These are phyloP conservation scores for Eumaeus atala DNA, from an alignment of 1,140 invertebrate species.

Conservation along the genomic window DNA sequence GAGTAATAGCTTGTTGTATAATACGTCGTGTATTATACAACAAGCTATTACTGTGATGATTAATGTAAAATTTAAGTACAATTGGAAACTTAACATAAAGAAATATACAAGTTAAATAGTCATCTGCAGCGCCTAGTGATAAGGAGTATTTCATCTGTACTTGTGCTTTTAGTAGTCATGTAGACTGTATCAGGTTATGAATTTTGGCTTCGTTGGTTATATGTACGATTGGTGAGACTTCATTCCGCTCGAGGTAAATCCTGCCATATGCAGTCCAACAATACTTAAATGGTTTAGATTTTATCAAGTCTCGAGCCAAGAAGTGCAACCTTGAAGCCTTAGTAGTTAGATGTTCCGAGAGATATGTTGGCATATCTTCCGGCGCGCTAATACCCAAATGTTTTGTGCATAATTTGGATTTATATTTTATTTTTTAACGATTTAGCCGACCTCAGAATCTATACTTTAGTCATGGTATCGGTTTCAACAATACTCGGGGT, in stretches of 20 bases:
- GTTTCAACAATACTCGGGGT: conserved; percentile 5
- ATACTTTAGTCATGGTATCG: not conserved
- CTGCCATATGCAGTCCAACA: not conserved
- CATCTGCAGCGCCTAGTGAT: too few relatives aligned
- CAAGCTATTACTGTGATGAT: too few relatives aligned
- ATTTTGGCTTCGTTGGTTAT: not conserved
- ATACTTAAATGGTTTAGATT: conserved; percentile 1
- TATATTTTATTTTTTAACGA: conserved; percentile 1
- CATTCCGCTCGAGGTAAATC: not conserved
- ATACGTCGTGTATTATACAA: too few relatives aligned
- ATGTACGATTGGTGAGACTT: not conserved
- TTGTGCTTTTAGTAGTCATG: not conserved
- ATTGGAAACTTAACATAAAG: too few relatives aligned
- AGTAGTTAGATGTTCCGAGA: conserved; percentile 6
- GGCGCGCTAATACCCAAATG: not conserved
- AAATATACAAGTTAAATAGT: not conserved
- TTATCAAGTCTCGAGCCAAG: too few relatives aligned
- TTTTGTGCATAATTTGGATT: not conserved
- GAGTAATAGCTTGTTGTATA: too few relatives aligned
- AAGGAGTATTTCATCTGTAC: not conserved
- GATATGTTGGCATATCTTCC: conserved; percentile 2
- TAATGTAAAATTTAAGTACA: too few relatives aligned
- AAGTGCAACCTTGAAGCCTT: conserved; percentile 1
- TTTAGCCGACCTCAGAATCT: conserved; percentile 1
- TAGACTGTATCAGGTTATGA: not conserved